These are phyloP conservation scores for Hedya salicella DNA, from an alignment of 2,888 invertebrate species.

Conservation along the genomic window DNA sequence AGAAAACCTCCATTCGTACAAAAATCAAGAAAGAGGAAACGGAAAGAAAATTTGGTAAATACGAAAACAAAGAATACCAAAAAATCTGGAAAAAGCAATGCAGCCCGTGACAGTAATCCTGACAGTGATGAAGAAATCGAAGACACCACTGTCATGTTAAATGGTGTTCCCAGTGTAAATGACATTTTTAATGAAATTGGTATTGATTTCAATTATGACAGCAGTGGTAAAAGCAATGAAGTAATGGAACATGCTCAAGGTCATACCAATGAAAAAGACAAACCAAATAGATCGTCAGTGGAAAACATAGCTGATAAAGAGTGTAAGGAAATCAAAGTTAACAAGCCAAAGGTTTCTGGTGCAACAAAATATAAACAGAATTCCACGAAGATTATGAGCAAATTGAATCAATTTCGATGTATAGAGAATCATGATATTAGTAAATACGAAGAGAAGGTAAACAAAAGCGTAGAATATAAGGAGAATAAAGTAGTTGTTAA, in stretches of 20 bases:
- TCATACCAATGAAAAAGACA: constrained; percentile 30
- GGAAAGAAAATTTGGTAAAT: constrained; percentile 41
- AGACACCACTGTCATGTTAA: constrained; percentile 55
- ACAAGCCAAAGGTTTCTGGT: too few relatives aligned
- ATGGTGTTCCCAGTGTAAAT: constrained; percentile 79
- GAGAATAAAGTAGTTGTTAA: constrained; percentile 49
- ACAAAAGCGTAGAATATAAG: constrained; percentile 43
- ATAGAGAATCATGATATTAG: constrained; percentile 63
- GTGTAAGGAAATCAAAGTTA: constrained; percentile 37
- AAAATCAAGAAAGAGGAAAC: constrained; percentile 53
- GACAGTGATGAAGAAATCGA: constrained; percentile 51
- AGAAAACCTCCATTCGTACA: constrained; percentile 57
- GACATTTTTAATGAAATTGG: constrained; percentile 71
- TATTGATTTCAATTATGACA: constrained; percentile 61
- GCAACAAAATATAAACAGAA: constrained; percentile 42
- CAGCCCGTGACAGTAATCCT: constrained; percentile 53
- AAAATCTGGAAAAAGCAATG: constrained; percentile 39
- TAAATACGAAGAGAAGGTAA: constrained; percentile 63
- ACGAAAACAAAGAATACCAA: constrained; percentile 44
- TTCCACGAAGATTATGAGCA: constrained; percentile 53
- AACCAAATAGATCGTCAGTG: constrained; percentile 14
- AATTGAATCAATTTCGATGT: constrained; percentile 73
- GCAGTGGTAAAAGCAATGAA: constrained; percentile 40
- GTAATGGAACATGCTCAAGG: constrained; percentile 36
- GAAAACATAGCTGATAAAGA: constrained; percentile 4